These are phyloP conservation scores for Carapus acus DNA, from an alignment of 2,797 vertebrate species.

Conservation along the genomic window DNA sequence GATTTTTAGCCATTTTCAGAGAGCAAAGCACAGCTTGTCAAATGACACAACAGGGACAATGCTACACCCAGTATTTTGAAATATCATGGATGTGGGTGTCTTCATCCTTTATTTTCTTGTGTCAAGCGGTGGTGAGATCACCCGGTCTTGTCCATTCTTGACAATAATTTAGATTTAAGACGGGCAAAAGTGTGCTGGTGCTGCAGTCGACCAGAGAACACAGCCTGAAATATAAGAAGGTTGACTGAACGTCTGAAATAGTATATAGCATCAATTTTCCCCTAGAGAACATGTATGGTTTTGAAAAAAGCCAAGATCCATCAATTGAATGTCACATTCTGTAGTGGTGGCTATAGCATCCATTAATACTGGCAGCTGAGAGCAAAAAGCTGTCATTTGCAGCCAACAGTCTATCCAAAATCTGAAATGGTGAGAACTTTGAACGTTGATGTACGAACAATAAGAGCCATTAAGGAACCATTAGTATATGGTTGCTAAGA, in stretches of 20 bases:
- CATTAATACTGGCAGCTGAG: conserved; percentile 70
- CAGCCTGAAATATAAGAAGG: conserved; percentile 28
- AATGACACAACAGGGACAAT: no score
- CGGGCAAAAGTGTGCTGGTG: conserved; percentile 35
- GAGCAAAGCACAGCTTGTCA: no score
- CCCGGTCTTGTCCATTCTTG: no score
- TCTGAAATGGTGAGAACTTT: conserved; percentile 72
- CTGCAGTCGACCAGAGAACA: conserved; percentile 15
- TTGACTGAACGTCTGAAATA: conserved; percentile 72
- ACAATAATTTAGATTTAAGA: conserved; percentile 19
- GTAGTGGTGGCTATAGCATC: conserved; percentile 74
- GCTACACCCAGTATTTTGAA: no score
- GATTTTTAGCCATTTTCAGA: no score
- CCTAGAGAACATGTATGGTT: conserved; percentile 72
- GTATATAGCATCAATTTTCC: conserved; percentile 63
- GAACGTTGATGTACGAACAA: conserved; percentile 75
- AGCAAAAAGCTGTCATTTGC: conserved; percentile 74
- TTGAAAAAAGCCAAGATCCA: conserved; percentile 71
- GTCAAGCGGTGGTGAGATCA: no score
- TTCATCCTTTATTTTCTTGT: no score
- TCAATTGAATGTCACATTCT: conserved; percentile 77
- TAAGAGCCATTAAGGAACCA: conserved; percentile 67
- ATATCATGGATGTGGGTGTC: no score
- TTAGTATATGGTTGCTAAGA: conserved; percentile 67
- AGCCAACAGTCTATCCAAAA: conserved; percentile 70